Percentiles rank a stretch among this genome's conserved stretches.
Conservation (phyloP, 23 tunicate species). For the Halocynthia aurantium region DNA sequence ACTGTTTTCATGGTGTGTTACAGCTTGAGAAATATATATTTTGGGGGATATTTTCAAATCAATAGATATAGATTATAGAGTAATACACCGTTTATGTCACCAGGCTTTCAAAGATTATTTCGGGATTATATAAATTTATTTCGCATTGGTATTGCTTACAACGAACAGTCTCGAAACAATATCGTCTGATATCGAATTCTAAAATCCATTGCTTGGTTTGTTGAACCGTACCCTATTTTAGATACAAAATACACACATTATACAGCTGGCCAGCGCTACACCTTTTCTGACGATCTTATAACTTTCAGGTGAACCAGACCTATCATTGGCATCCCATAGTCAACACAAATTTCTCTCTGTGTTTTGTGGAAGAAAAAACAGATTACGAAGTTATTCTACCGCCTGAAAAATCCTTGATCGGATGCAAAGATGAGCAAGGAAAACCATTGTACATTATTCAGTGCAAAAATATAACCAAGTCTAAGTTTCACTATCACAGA, state of each 20-base stretch:
- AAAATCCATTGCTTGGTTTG: not conserved
- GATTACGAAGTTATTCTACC: slow-evolving; percentile 4
- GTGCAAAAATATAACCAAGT: slow-evolving; percentile 1
- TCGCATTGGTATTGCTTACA: no score
- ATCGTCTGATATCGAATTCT: not conserved
- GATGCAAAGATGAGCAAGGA: not conserved
- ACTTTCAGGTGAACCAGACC: slow-evolving; percentile 5
- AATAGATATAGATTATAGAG: not conserved
- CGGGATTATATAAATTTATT: no score
- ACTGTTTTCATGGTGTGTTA: slow-evolving; percentile 14
- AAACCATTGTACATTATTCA: not conserved
- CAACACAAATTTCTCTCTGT: slow-evolving; percentile 34
- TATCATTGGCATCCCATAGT: slow-evolving; percentile 10
- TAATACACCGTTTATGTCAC: not conserved
- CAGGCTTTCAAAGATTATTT: no score
- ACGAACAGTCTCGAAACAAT: no score
- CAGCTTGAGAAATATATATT: no score
- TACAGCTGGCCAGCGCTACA: slow-evolving; percentile 6
- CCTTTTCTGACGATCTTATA: not conserved
- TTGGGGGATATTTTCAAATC: no score
- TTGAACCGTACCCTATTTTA: not conserved
- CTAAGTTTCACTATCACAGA: slow-evolving; percentile 44
- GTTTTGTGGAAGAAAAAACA: slow-evolving; percentile 26
- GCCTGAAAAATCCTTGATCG: slow-evolving; percentile 2
- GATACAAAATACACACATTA: not conserved